Base-by-base conservation (phyloP, 2,888 invertebrate species). In the Griposia aprilina region DNA sequence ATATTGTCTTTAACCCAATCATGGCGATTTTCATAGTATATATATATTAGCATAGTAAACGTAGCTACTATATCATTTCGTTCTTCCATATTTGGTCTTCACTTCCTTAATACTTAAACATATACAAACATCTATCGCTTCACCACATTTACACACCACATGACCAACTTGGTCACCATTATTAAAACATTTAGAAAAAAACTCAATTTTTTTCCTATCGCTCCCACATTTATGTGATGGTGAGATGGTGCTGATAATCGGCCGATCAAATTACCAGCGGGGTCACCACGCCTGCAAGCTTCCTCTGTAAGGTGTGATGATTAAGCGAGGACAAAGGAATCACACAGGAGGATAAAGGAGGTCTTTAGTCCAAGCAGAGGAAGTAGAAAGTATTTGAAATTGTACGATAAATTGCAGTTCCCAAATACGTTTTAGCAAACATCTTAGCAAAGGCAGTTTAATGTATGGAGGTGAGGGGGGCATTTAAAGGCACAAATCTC, bases 261-360 rank as follows among this genome's bases (percentile, higher is more conserved):
- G 72, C 65, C 93, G 93, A 94, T 94, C 94, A 93, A 94, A 94
- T 95, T 94, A 94, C 94, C 90, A 88, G 84, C 88, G 87, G 86
- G 89, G 88, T 85, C 85, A 87, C 85, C 83, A 78, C 81, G 77
- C 81, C 84, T 84, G 79, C 87, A 74, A 67, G 74, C 80, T 74
- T 78, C 83, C 79, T 71, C 70, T 57, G 74, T 81, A 84, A 87
- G 83, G 86, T 83, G 88, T 86, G 86, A 86, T 87, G 81, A 85
- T 88, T 85, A 84, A 82, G 76, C 76, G 71, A 60, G 70, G 68
- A 77, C 77, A 74, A 83, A 81, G 45, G 70, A 80, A 13, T 68
- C 30, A 26, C 23, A 81, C 4, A 55, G 8, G 23, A 60, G 5
- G 23, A 48, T 60, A 23, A 26, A 50, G 2, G 20, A 70, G 26